These are phyloP conservation scores for Centropus bengalensis DNA, from an alignment of 2,113 vertebrate genomes.

Conservation along the genomic window DNA sequence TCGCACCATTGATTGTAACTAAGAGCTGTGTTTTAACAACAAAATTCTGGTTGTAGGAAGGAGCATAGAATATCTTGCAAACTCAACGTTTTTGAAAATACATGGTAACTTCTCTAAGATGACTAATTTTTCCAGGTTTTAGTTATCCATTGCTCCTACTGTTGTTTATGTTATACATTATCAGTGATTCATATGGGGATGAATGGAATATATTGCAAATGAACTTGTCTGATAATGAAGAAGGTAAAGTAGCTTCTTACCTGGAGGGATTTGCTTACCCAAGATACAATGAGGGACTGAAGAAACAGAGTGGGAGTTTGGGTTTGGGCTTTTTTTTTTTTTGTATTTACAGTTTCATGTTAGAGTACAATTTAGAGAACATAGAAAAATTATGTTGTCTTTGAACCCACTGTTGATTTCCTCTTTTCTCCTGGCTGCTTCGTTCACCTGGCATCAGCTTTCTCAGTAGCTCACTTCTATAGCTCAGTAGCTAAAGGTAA, in stretches of 20 bases:
- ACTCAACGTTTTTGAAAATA: not conserved
- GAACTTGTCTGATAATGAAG: not conserved
- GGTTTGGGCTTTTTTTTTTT: not conserved
- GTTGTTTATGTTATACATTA: not conserved
- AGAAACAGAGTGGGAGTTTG: not conserved
- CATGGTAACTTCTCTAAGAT: not conserved
- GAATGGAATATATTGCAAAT: not conserved
- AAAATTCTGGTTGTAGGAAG: not conserved
- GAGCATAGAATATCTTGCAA: not conserved
- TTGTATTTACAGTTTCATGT: not conserved
- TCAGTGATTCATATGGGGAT: not conserved
- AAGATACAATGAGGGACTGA: not conserved
- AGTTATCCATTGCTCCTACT: not conserved
- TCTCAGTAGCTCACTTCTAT: not conserved
- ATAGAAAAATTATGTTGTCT: not conserved
- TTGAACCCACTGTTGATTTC: not conserved
- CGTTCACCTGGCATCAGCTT: not conserved
- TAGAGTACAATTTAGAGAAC: not conserved
- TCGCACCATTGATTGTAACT: not conserved
- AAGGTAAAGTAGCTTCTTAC: not conserved
- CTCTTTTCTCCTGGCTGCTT: not conserved
- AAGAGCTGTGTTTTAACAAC: not conserved
- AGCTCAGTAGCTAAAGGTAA: not conserved
- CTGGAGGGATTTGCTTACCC: not conserved
- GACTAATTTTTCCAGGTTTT: conserved; percentile 14